Base-by-base conservation (phyloP, 2,113 vertebrate species). In the Uria aalge region DNA sequence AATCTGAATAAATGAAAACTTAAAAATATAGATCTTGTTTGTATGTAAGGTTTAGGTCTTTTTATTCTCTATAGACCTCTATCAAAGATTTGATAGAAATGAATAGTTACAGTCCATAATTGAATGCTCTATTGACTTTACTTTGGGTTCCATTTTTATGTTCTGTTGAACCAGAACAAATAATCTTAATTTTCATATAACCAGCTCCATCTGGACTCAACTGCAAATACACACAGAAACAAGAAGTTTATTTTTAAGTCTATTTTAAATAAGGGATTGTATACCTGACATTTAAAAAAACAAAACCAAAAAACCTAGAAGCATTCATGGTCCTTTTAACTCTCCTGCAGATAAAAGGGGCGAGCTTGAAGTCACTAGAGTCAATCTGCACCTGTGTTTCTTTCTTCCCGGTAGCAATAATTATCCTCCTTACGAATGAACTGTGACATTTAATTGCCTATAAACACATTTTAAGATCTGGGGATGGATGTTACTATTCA, bases 401-500 rank as follows among this genome's bases (percentile, higher is more conserved):
- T 47, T 78, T 43, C 60, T 85, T 60, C 45, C 62, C 15, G 13
- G 57, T n/a, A 85, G 90, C 52, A 63, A 74, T 76, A 93, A 92
- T 88, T 90, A 85, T 82, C 59, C 78, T 88, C 78, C 63, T 95
- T 86, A 71, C 2, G 0, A 91, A 85, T 29, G 77, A 90, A 71
- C 64, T 55, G 83, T 85, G 93, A 94, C 68, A 59, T 84, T 95
- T 78, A 87, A 94, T 96, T 84, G 93, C 67, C 88, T 93, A 73
- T 95, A 92, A 96, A 89, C 56, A 85, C 34, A 20, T 72, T 87
- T 92, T 73, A 87, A 94, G 91, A 91, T 84, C 73, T 40, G 47
- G 69, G 76, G 77, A 81, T 85, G 87, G 67, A 75, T 89, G 84
- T 78, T 82, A 27, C 43, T 75, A 34, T 84, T 92, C 60, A 80